Evolutionary conservation across 2,888 invertebrate genomes (phyloP), one percentile per base, ranked within the genome.

Genomic region (Patella depressa): DNA sequence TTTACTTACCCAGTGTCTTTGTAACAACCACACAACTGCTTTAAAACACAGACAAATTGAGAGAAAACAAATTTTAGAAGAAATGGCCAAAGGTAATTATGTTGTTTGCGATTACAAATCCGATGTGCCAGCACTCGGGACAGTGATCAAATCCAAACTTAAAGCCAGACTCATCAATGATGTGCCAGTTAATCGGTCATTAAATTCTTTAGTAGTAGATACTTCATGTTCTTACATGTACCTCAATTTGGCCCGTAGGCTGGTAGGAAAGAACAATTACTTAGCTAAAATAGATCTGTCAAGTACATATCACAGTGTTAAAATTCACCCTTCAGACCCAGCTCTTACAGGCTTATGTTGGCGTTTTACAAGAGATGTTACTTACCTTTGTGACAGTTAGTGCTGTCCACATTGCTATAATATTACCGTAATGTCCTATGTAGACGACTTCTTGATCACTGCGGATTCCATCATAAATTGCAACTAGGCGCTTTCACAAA

Each of bases 381-480:
- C 73, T 54, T 73, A 53, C 54, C 55, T 73, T 29, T 45, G 45
- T 73, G 73, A 73, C 29, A 73, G 29, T 24, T 55, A 29, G 54
- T n/a, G 73, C 73, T 53, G 55, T 73, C 53, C 54, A 54, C 54
- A 53, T 17, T 53, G 53, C 53, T 54, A 72, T 53, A n/a, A 53
- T 55, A 55, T 55, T 19, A 73, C 73, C 19, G 73, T 73, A 15
- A 73, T 73, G 29, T 45, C 55, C 29, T 73, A 73, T 19, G 19
- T 73, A 17, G 73, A 73, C 54, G 73, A 72, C 19, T 72, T 72
- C 53, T 72, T 72, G n/a, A 54, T 72, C 19, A 72, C 54, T 53
- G 72, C 53, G 17, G 24, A 14, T 17, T 53, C 12, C 53, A n/a
- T 72, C 53, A 53, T 53, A 4, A 55, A 54, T 45, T 72, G 72